Evolutionary conservation across 64 coral and sea anemone genomes (phyloP), one percentile per base, ranked within the genome.

Genomic region (Pocillopora verrucosa): DNA sequence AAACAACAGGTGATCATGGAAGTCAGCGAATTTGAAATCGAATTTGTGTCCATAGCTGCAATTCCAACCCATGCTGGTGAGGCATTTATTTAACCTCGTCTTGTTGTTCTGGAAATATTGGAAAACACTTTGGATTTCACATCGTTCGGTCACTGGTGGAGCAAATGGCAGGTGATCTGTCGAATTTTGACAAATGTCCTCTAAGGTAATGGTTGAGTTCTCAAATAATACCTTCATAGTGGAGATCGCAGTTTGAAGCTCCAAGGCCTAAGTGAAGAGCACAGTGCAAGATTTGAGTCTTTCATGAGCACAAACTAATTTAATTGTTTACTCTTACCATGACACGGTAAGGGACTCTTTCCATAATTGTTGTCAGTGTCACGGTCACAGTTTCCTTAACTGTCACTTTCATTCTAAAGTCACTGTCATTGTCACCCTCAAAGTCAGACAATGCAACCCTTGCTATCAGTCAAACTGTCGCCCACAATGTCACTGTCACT

Each of bases 101-200:
- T 87, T 79, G 75, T 87, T 92, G 37, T 87, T 92, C 51, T 92
- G 90, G 57, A 92, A 92, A 16, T 92, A 92, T 63, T 92, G 90
- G 74, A 92, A 92, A 60, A 92, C 59, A 64, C 90, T 92, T 19
- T 79, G 73, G n/a, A 87, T 87, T 22, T 51, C 36, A 57, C 90
- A 92, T 10, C 37, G 68, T 16, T 80, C 20, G 34, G 62, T 87
- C 3, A 14, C 30, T 30, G 30, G 24, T 19, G 78, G 26, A 16
- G 19, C n/a, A 4, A 20, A 12, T 59, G 75, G 74, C n/a, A 87
- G 76, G 34, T 0, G 30, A 30, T 30, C 30, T 30, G 30, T 30
- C 30, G 30, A 30, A 30, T 30, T 30, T 30, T 41, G 77, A 45
- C 90, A 92, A 34, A 92, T 82, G 16, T 92, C 74, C 35, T 67